Base-by-base conservation (phyloP, 2,113 vertebrate genomes). In the Syrrhaptes paradoxus region DNA sequence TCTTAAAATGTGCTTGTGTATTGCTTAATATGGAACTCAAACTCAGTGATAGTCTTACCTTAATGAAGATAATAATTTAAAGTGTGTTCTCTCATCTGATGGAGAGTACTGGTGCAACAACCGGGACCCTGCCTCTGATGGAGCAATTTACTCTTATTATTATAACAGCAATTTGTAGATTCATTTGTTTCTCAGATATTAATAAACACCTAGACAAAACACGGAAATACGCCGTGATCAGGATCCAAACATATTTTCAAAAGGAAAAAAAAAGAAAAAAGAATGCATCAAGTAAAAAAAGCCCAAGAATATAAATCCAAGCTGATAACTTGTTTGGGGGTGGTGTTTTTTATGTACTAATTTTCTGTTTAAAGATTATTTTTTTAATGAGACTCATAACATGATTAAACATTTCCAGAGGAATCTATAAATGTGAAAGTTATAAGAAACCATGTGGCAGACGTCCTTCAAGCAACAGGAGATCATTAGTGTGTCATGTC, bases 231-330 rank as follows among this genome's bases (percentile, higher is more conserved):
- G 75, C 17, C 20, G 22, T 72, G 25, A 51, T 75, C 15, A 67
- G 45, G 11, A 85, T 49, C 15, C 13, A 71, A 29, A 15, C 2
- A 10, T 55, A 22, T 31, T 95, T 89, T 58, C 0, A 25, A 74
- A 70, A 70, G 3, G 10, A 48, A 41, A 41, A 63, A 77, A 62
- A 20, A 48, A 36, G 36, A 63, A 77, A 62, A 20, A 71, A 17
- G 11, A 36, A 22, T 17, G 16, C 9, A 17, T 68, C 51, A 73
- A 57, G 8, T 19, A 2, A 38, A 55, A 80, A 86, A 74, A 85
- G 1, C 3, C 32, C 5, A 75, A 63, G 1, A 77, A 78, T 25
- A 45, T 0, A 91, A 87, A 85, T 65, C 0, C 0, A 83, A 72
- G 19, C 6, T 24, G 17, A 55, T 6, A 3, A 41, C 8, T 46